Evolutionary conservation across 1,140 invertebrate genomes (phyloP).

Genomic region (Heliconius congener): DNA sequence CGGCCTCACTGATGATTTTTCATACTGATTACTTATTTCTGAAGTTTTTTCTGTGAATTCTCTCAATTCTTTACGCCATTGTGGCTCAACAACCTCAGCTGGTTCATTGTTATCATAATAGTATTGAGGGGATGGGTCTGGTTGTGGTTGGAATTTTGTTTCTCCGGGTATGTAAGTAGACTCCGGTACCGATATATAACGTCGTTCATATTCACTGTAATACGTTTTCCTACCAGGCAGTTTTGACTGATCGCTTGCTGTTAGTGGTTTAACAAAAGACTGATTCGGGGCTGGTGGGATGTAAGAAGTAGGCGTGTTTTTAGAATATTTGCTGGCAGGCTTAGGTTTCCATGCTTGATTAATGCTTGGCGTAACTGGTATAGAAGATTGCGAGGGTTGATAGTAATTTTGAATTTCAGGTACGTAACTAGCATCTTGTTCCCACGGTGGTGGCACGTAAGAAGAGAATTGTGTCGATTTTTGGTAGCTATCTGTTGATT

Average conservation of each 20-base stretch:
- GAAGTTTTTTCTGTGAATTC: constrained; percentile 74
- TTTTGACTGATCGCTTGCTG: constrained; percentile 51
- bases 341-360: constrained; percentile 53
- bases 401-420: constrained; percentile 54
- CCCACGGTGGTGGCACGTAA: constrained; percentile 76
- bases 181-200: constrained; percentile 75
- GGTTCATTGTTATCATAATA: constrained; percentile 75
- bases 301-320: constrained; percentile 61
- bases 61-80: constrained; percentile 77
- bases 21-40: constrained; percentile 54
- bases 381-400: constrained; percentile 49
- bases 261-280: constrained; percentile 68
- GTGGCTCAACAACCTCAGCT: constrained; percentile 62
- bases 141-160: constrained; percentile 67
- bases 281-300: constrained; percentile 74
- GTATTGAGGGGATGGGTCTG: constrained; percentile 71
- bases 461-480: constrained; percentile 62
- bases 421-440: constrained; percentile 66
- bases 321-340: constrained; percentile 59
- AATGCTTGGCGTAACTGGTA: constrained; percentile 46
- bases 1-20: constrained; percentile 60
- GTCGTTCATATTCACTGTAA: constrained; percentile 75
- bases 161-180: constrained; percentile 69
- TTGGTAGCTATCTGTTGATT: constrained; percentile 59
- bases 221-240: constrained; percentile 70